phyloP scores from a whole-genome alignment of 1,140 invertebrate species.

The Acromyrmex echinatior region DNA sequence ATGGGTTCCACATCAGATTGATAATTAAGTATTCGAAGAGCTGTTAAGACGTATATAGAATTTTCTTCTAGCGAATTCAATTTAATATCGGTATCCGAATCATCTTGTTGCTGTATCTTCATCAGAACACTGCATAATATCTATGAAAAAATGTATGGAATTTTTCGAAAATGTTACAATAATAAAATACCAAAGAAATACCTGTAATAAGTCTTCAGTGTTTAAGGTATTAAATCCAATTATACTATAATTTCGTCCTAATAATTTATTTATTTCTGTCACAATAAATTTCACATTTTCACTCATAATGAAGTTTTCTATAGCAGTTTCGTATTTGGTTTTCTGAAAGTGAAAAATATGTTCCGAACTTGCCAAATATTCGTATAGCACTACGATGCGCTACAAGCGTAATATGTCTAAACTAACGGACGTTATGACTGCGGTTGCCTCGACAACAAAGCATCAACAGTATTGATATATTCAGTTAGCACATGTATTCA shows the following conservation, averaged over 20 bases:
- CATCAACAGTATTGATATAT: conserved; percentile 10
- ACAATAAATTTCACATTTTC: conserved; percentile 94
- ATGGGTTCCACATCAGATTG: conserved; percentile 88
- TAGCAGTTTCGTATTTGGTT: not conserved
- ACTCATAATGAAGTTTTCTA: conserved; percentile 86
- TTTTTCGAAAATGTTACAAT: conserved; percentile 3
- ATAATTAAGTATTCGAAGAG: conserved; percentile 90
- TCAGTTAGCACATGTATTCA: not conserved
- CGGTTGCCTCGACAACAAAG: conserved; percentile 41
- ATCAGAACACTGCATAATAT: conserved; percentile 90
- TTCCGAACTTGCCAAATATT: not conserved
- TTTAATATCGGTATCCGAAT: conserved; percentile 88
- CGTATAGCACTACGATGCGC: not conserved
- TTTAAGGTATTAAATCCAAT: conserved; percentile 95
- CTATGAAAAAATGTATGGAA: conserved; percentile 78
- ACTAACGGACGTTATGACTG: not conserved
- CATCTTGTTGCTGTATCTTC: conserved; percentile 89
- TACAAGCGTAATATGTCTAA: not conserved
- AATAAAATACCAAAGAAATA: conserved; percentile 76
- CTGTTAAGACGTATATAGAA: conserved; percentile 89
- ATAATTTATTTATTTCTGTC: conserved; percentile 91
- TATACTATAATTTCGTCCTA: conserved; percentile 93
- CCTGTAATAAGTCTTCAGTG: conserved; percentile 92
- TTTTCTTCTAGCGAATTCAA: conserved; percentile 89
- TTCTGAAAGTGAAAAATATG: not conserved